Evolutionary conservation across 2,113 vertebrate species (phyloP).

Genomic region (Tyrannus savana): DNA sequence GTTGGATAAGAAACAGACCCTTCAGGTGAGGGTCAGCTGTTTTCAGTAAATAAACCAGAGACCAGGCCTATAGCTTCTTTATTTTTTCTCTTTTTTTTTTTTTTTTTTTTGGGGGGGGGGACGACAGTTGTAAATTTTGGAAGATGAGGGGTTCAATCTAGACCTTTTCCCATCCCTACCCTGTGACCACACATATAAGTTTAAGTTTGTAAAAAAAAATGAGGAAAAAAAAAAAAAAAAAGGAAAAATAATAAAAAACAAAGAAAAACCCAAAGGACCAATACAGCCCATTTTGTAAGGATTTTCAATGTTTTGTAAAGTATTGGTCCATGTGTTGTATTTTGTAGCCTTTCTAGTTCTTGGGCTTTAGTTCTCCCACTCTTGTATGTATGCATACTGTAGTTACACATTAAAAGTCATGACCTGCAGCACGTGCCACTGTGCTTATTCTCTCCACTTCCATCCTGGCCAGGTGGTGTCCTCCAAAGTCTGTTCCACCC

Average conservation of each 20-base stretch:
- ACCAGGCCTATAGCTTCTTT: constrained; percentile 45
- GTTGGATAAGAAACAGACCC: constrained; percentile 28
- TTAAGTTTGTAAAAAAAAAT: constrained; percentile 79
- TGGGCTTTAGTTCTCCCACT: constrained; percentile 91
- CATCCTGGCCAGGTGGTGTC: background rate
- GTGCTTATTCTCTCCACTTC: constrained; percentile 46
- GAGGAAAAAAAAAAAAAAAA: background rate
- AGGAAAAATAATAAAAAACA: background rate
- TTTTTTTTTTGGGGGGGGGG: background rate
- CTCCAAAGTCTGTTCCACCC: background rate
- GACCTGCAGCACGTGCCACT: constrained; percentile 72
- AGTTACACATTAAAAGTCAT: constrained; percentile 94
- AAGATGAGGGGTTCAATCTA: constrained; percentile 65
- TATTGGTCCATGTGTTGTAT: constrained; percentile 96
- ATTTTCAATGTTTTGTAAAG: constrained; percentile 98
- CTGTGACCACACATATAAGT: constrained; percentile 54
- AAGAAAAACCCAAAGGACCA: constrained; percentile 81
- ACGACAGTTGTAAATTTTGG: constrained; percentile 85
- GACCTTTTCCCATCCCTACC: constrained; percentile 36
- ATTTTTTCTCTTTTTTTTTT: background rate
- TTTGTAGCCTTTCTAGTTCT: constrained; percentile 96
- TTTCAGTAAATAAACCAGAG: constrained; percentile 69
- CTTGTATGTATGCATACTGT: constrained; percentile 93
- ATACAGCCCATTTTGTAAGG: constrained; percentile 96
- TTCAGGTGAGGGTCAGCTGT: constrained; percentile 38